A percentile compares a stretch with the other conserved stretches of the same genome.
Conservation (phyloP, 2,888 invertebrate genomes). For the Napeogenes inachia region DNA sequence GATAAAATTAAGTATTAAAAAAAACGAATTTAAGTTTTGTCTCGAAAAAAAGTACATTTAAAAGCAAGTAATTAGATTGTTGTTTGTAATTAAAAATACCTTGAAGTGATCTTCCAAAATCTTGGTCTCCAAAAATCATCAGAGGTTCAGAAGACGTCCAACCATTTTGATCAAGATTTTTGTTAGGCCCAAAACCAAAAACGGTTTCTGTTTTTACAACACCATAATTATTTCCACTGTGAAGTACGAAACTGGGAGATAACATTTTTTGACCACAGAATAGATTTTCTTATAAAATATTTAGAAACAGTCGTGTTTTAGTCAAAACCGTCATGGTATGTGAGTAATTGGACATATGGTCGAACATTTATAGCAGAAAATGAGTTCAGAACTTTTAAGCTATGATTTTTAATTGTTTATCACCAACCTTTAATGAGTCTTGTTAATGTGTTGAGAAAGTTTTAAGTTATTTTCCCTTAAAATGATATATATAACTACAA, state of each 20-base stretch:
- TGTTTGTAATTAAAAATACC: not conserved
- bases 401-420: slow-evolving; percentile 23
- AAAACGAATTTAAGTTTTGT: too few relatives aligned
- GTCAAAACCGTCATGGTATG: slow-evolving; percentile 24
- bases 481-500: too few relatives aligned
- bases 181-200: slow-evolving; percentile 47
- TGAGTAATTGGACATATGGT: not conserved
- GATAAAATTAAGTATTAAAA: too few relatives aligned
- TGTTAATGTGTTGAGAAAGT: too few relatives aligned
- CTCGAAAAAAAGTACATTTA: too few relatives aligned
- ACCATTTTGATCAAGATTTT: slow-evolving; percentile 41
- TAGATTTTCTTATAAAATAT: slow-evolving; percentile 11
- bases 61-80: too few relatives aligned
- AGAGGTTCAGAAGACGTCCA: slow-evolving; percentile 47
- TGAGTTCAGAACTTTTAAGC: slow-evolving; percentile 53
- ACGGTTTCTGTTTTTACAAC: slow-evolving; percentile 60
- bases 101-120: slow-evolving; percentile 41
- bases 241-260: slow-evolving; percentile 49
- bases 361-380: slow-evolving; percentile 53
- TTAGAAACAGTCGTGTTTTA: slow-evolving; percentile 14
- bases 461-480: too few relatives aligned
- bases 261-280: slow-evolving; percentile 41
- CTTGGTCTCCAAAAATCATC: slow-evolving; percentile 48
- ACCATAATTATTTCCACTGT: slow-evolving; percentile 55
- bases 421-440: too few relatives aligned